phyloP scores from a whole-genome alignment of 1,140 invertebrate genomes.

The Microplitis mediator region DNA sequence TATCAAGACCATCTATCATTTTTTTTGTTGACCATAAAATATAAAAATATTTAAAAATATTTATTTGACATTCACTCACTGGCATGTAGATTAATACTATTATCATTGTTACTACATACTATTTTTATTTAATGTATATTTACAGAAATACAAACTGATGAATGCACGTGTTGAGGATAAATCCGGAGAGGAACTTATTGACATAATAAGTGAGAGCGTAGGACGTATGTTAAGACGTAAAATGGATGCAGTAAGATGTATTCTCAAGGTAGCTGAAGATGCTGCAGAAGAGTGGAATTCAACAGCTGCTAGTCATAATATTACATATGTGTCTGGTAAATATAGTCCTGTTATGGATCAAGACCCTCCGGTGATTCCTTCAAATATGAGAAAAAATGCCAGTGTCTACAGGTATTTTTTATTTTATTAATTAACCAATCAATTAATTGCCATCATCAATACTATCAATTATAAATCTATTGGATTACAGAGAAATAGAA shows the following conservation, averaged over 20 bases:
- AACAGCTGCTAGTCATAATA: slow-evolving; percentile 44
- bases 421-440: neutral
- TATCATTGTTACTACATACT: neutral
- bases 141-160: slow-evolving; percentile 75
- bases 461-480: neutral
- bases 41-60: too few relatives aligned
- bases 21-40: too few relatives aligned
- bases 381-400: slow-evolving; percentile 32
- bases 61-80: neutral
- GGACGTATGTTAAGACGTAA: slow-evolving; percentile 79
- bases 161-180: slow-evolving; percentile 77
- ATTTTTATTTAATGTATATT: slow-evolving; percentile 28
- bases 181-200: slow-evolving; percentile 75
- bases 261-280: slow-evolving; percentile 72
- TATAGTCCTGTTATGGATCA: slow-evolving; percentile 64
- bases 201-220: slow-evolving; percentile 75
- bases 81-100: neutral
- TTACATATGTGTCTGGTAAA: slow-evolving; percentile 75
- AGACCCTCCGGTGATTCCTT: slow-evolving; percentile 28
- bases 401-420: slow-evolving; percentile 41
- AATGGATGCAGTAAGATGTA: slow-evolving; percentile 83
- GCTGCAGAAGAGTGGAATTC: slow-evolving; percentile 67
- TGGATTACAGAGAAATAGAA: slow-evolving; percentile 56
- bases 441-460: too few relatives aligned
- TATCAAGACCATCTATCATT: too few relatives aligned